phyloP scores from a whole-genome alignment of 2,888 invertebrate genomes.

The Melinaea menophilus region DNA sequence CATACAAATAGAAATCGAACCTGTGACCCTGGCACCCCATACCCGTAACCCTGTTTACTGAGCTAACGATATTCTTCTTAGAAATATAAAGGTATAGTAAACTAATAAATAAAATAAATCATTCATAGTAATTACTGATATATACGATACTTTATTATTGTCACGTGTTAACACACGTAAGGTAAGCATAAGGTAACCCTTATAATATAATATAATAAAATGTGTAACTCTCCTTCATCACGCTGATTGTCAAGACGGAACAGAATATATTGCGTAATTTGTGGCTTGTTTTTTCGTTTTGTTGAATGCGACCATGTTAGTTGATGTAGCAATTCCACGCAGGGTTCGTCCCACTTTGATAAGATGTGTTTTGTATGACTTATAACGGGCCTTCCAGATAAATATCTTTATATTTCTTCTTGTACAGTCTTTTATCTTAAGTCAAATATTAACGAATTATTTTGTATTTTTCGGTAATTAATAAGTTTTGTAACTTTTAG shows the following conservation, averaged over 20 bases:
- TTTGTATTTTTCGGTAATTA: background rate
- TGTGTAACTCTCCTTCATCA: constrained; percentile 20
- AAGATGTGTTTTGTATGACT: constrained; percentile 9
- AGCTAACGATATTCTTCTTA: too few species aligned
- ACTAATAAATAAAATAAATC: too few species aligned
- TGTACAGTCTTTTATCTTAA: constrained; percentile 4
- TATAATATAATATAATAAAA: constrained; percentile 1
- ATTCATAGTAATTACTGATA: too few species aligned
- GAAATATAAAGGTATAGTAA: too few species aligned
- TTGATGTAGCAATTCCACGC: constrained; percentile 18
- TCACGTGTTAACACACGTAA: too few species aligned
- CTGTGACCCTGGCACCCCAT: too few species aligned
- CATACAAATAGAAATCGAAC: too few species aligned
- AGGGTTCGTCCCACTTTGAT: constrained; percentile 16
- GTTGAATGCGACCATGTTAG: constrained; percentile 17
- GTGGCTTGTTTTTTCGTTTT: constrained; percentile 15
- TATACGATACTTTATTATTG: background rate
- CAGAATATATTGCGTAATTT: constrained; percentile 20
- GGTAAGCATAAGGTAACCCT: too few species aligned
- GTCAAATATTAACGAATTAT: background rate
- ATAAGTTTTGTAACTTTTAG: background rate
- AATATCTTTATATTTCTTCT: constrained; percentile 1
- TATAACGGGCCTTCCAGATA: constrained; percentile 7
- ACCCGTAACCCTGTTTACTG: too few species aligned
- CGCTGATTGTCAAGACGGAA: constrained; percentile 19